Evolutionary conservation across 2,113 vertebrate species (phyloP).

Genomic region (Glaucidium brasilianum): DNA sequence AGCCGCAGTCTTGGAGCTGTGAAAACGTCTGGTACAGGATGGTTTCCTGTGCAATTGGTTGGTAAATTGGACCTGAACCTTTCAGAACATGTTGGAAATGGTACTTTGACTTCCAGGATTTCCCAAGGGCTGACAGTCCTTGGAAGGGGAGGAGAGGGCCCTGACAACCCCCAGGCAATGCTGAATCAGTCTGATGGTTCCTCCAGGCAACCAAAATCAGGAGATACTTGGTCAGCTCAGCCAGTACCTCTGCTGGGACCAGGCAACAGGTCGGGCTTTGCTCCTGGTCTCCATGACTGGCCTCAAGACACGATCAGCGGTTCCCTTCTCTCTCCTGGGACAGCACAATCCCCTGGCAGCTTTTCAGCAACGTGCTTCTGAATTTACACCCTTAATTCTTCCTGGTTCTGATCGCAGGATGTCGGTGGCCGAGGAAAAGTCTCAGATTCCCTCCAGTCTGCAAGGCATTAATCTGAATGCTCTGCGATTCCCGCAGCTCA

Average conservation of each 20-base stretch:
- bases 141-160: not conserved
- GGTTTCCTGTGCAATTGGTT: not conserved
- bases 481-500: not conserved
- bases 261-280: not conserved
- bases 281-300: not conserved
- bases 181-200: not conserved
- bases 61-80: not conserved
- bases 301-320: not conserved
- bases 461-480: not conserved
- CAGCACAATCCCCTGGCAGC: not conserved
- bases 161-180: not conserved
- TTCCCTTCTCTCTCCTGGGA: not conserved
- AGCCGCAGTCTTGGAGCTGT: not conserved
- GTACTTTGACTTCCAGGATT: not conserved
- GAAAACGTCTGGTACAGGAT: rapidly evolving
- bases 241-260: not conserved
- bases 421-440: not conserved
- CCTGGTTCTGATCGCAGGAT: rapidly evolving
- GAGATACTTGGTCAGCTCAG: not conserved
- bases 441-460: not conserved
- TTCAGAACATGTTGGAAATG: not conserved
- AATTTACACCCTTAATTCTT: not conserved
- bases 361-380: not conserved
- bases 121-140: not conserved
- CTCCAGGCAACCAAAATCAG: not conserved